Base-by-base conservation (phyloP, 2,113 vertebrate genomes). In the Cyphomyrus discorhynchus region DNA sequence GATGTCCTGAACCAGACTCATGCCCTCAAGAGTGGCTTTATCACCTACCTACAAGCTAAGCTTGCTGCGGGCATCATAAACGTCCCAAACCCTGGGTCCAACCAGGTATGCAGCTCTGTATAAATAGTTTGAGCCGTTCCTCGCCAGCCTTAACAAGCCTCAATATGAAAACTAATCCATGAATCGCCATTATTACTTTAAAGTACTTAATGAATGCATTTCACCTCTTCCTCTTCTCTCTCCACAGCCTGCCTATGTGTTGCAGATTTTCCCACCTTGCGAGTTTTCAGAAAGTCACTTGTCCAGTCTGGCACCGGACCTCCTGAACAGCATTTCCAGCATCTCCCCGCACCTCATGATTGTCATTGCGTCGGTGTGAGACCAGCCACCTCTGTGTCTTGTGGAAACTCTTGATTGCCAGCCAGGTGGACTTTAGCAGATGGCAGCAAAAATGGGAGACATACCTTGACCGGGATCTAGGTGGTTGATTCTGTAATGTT, bases 321-420 rank as follows among this genome's bases (percentile, higher is more conserved):
- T 99, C 50, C 97, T 99, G 0, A 98, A 98, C 96, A 97, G 98
- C 95, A 98, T 99, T 95, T 99, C 98, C 94, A 99, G 96, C 95
- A 99, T 99, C 94, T 99, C 98, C 19, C 98, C 98, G 89, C 98
- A 99, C 95, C 97, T 99, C 90, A 99, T 99, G 98, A 99, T 99
- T 52, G 98, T 99, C 95, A 99, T 99, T 88, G 99, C 98, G 89
- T 98, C 98, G 6, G 98, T 98, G 93, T 99, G 97, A 98, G 93
- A 93, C 35, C 66, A 4, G 24, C 39, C 35, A 5, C 53, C 66
- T 35, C 52, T 90, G 89, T 52, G 91, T 92, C 58, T n/a, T 70
- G 86, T 89, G 87, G 27, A 13, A 39, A 27, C 24, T 86, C 31
- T 13, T 90, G 3, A 90, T 53, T n/a, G 92, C 89, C 91, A 93